These are phyloP conservation scores for Graptemys geographica DNA, from an alignment of 2,797 vertebrate species.

Conservation along the genomic window DNA sequence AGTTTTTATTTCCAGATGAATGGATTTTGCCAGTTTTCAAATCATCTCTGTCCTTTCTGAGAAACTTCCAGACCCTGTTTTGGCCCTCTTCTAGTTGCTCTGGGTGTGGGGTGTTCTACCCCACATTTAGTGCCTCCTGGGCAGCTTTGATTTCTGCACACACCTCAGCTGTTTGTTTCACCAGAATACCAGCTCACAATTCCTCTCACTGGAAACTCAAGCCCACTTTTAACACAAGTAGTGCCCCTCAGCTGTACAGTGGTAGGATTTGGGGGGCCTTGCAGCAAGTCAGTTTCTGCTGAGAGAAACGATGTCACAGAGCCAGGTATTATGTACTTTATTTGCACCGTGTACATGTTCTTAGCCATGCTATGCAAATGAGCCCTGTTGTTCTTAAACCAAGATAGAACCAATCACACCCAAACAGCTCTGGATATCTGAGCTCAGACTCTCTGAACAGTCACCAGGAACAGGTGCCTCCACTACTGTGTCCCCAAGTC, in stretches of 20 bases:
- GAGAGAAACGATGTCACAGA: neutral
- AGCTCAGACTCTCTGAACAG: neutral
- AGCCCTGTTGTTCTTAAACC: neutral
- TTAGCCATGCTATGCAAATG: neutral
- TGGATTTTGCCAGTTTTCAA: neutral
- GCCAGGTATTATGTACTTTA: neutral
- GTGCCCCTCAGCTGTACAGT: neutral
- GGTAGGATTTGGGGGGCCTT: neutral
- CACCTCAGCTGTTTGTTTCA: neutral
- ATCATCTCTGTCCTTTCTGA: neutral
- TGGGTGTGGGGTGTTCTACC: neutral
- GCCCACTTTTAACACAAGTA: neutral
- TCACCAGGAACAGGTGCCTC: neutral
- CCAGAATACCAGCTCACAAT: neutral
- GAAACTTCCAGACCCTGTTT: neutral
- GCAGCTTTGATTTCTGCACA: neutral
- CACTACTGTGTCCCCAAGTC: neutral
- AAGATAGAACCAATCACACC: neutral
- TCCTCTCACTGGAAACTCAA: neutral
- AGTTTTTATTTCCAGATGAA: neutral
- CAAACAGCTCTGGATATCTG: neutral
- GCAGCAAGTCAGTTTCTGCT: rapidly evolving
- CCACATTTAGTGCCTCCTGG: neutral
- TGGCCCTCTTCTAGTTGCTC: neutral
- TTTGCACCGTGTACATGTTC: neutral